phyloP scores from a whole-genome alignment of 2,113 vertebrate species.

The Raja brachyura region DNA sequence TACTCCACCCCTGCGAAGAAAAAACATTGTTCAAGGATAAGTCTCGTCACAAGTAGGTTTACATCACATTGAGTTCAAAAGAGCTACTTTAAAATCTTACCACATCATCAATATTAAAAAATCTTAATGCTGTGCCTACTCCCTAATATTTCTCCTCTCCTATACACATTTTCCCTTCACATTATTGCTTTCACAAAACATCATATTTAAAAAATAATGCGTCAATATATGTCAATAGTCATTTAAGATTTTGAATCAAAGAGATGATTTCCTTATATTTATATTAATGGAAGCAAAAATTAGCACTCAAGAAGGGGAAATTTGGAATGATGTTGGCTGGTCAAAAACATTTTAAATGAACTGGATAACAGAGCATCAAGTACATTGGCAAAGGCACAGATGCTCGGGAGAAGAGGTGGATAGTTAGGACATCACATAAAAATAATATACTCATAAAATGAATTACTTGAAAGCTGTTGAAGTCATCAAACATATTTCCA shows the following conservation, averaged over 20 bases:
- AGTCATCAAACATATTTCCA: background rate
- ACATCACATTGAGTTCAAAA: background rate
- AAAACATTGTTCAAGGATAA: background rate
- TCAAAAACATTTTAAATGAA: background rate
- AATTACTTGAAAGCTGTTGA: background rate
- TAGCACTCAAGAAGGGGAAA: background rate
- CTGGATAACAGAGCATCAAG: background rate
- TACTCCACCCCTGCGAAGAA: slow-evolving; percentile 62
- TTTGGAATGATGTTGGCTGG: background rate
- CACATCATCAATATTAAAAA: background rate
- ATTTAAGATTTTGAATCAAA: background rate
- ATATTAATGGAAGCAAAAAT: background rate
- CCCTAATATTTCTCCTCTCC: background rate
- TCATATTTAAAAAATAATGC: background rate
- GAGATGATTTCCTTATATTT: background rate
- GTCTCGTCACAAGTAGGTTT: background rate
- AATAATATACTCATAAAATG: background rate
- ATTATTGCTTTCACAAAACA: too few species aligned
- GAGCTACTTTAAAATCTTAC: background rate
- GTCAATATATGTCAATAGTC: background rate
- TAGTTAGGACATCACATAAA: background rate
- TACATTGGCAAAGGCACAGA: background rate
- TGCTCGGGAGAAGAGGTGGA: background rate
- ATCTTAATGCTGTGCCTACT: background rate
- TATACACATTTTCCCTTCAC: background rate